Base-by-base conservation (phyloP, 2,113 vertebrate genomes). In the Hirundichthys speculiger region DNA sequence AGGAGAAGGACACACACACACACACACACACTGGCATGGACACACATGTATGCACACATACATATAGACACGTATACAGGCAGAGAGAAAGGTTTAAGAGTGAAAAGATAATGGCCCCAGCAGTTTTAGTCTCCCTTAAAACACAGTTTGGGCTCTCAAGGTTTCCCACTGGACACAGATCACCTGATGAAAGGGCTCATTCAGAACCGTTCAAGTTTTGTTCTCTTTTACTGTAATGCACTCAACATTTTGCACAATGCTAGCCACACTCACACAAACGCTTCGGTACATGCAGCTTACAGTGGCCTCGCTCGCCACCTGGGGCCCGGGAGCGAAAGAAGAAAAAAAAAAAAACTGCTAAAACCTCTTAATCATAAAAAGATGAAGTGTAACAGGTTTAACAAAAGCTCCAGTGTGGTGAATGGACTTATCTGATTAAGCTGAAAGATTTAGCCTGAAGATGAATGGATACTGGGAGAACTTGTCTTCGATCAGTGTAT, bases 91-190 rank as follows among this genome's bases (percentile, higher is more conserved):
- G 90, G 83, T 90, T 88, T 83, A 90, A 83, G 87, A 91, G 83
- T 90, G 91, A 92, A 88, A 90, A 85, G 91, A 91, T 93, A 93
- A 93, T 93, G 89, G 90, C 86, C 80, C 56, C 79, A 84, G 86
- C 89, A 90, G 85, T 91, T 91, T 86, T 88, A 91, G 81, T 89
- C 90, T 90, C 88, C 87, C 87, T 91, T 92, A 89, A 91, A 92
- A 88, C 83, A 80, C 83, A 89, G 86, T 91, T 90, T 90, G 87
- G 88, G 77, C 77, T 89, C 86, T 90, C 82, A 83, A 88, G 86
- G 84, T 87, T 86, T 88, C 89, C 86, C 85, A 82, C 84, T 71
- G 73, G 86, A 79, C 86, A 80, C 69, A 66, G 57, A 79, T 76
- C 58, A 73, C 69, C 80, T 70, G 72, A 90, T 88, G 77, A 92